phyloP scores from a whole-genome alignment of 2,888 invertebrate genomes.

The Dasysyrphus tricinctus region DNA sequence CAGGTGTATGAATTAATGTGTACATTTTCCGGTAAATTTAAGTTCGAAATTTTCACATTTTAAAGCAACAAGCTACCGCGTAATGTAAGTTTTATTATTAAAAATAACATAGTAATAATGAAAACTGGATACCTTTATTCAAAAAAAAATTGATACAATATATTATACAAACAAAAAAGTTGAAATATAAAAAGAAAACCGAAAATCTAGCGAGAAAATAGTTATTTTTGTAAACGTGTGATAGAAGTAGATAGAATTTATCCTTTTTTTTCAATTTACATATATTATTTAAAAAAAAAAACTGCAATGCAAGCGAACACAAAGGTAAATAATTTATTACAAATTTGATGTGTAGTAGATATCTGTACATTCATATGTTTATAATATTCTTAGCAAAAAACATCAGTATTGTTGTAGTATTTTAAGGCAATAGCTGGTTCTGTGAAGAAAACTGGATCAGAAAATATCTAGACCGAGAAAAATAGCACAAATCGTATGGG shows the following conservation, averaged over 20 bases:
- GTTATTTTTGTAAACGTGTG: slow-evolving; percentile 73
- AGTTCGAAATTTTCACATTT: slow-evolving; percentile 61
- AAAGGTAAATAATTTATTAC: too few relatives aligned
- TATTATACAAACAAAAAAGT: slow-evolving; percentile 62
- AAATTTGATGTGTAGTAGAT: too few relatives aligned
- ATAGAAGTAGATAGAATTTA: slow-evolving; percentile 68
- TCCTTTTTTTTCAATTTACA: slow-evolving; percentile 36
- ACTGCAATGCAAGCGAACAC: too few relatives aligned
- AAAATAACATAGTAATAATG: slow-evolving; percentile 20
- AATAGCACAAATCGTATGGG: too few relatives aligned
- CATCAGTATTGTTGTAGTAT: too few relatives aligned
- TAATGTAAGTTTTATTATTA: slow-evolving; percentile 43
- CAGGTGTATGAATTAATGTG: slow-evolving; percentile 44
- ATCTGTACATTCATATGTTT: too few relatives aligned
- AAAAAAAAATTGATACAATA: slow-evolving; percentile 65
- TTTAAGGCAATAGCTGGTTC: too few relatives aligned
- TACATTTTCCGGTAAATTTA: slow-evolving; percentile 50
- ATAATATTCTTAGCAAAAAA: too few relatives aligned
- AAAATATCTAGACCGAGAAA: too few relatives aligned
- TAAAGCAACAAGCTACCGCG: slow-evolving; percentile 37
- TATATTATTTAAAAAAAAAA: not conserved
- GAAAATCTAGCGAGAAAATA: slow-evolving; percentile 46
- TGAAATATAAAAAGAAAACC: not conserved
- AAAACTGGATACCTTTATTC: slow-evolving; percentile 69
- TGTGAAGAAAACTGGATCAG: too few relatives aligned